Conservation (phyloP, 2,113 vertebrate genomes). For the Lonchura striata region DNA sequence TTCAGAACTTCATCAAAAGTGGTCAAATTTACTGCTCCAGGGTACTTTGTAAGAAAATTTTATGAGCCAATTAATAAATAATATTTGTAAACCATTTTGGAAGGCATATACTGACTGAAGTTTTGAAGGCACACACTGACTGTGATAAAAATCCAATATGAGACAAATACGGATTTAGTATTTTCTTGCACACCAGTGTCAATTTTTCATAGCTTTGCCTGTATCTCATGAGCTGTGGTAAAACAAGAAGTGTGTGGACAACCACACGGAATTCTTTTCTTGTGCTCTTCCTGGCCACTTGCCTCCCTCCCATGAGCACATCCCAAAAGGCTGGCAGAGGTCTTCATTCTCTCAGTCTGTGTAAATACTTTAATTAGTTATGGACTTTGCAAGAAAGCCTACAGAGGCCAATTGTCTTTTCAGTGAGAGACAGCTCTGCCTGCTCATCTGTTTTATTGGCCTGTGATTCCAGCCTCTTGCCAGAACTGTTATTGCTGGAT, state of each 20-base stretch:
- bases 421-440: constrained; percentile 41
- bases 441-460: constrained; percentile 63
- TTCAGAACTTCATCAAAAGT: neutral
- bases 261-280: neutral
- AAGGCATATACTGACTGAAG: neutral
- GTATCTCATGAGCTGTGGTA: neutral
- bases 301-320: neutral
- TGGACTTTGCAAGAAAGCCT: constrained; percentile 11
- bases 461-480: neutral
- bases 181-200: neutral
- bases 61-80: neutral
- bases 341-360: neutral
- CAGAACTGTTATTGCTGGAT: constrained; percentile 58
- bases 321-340: neutral
- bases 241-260: neutral
- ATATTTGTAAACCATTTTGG: neutral
- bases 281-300: neutral
- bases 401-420: constrained; percentile 44
- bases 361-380: constrained; percentile 48
- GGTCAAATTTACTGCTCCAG: neutral
- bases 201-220: neutral
- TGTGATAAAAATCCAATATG: neutral
- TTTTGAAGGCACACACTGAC: neutral
- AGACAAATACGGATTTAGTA: neutral
- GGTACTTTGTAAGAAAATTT: neutral